Conservation (phyloP, 2,113 vertebrate genomes). For the Hippotragus niger region DNA sequence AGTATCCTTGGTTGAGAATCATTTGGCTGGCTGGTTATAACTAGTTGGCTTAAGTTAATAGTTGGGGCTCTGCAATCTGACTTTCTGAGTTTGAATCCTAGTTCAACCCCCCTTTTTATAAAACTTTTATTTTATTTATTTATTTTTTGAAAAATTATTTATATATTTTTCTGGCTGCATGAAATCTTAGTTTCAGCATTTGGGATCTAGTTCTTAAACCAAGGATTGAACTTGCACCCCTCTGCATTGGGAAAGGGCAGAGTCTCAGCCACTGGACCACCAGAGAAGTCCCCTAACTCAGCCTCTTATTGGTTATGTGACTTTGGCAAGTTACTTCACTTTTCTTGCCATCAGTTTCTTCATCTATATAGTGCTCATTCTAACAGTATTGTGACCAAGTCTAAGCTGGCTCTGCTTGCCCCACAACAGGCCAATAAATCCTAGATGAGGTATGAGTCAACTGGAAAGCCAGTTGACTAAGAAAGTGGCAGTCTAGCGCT, state of each 20-base stretch:
- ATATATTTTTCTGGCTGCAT: background rate
- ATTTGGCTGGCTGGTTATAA: background rate
- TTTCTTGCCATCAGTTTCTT: background rate
- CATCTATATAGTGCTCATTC: background rate
- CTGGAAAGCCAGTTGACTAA: background rate
- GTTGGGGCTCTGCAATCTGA: background rate
- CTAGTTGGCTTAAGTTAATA: background rate
- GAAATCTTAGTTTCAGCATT: background rate
- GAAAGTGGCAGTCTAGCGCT: background rate
- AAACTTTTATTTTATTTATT: background rate
- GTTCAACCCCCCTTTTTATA: background rate
- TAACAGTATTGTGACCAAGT: background rate
- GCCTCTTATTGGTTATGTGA: background rate
- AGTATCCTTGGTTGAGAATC: background rate
- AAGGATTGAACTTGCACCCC: background rate
- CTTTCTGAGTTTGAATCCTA: background rate
- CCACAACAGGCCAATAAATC: background rate
- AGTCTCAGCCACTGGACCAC: background rate
- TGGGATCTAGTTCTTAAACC: background rate
- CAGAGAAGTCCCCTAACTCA: background rate
- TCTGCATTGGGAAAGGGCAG: background rate
- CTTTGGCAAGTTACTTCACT: background rate
- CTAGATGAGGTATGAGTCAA: background rate
- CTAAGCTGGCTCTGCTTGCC: background rate
- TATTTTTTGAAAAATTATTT: background rate